These are phyloP conservation scores for Corythornis cristatus DNA, from an alignment of 2,113 vertebrate species.

Conservation along the genomic window DNA sequence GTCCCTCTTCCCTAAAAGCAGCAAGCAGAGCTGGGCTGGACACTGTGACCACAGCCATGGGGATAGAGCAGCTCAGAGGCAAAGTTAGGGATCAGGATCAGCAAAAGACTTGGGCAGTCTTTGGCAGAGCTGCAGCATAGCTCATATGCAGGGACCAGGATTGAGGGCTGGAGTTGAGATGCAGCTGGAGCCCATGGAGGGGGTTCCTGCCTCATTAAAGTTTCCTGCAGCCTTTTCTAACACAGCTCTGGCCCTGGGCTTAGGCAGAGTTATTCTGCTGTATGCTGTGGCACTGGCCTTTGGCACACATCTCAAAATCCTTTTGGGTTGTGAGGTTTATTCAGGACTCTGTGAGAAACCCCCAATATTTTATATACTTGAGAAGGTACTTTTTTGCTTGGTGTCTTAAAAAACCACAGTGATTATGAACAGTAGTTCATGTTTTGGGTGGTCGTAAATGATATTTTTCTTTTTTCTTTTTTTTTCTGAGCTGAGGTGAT, in stretches of 20 bases:
- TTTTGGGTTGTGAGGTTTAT: background rate
- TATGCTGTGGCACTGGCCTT: background rate
- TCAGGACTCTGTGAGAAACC: background rate
- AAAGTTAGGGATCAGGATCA: background rate
- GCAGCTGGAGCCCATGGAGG: accelerated
- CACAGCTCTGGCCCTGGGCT: background rate
- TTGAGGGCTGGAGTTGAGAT: background rate
- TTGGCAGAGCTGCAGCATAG: background rate
- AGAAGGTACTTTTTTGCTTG: background rate
- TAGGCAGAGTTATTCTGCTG: accelerated
- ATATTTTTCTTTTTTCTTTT: background rate
- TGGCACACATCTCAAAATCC: background rate
- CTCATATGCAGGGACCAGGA: accelerated
- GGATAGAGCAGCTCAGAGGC: accelerated
- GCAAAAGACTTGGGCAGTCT: background rate
- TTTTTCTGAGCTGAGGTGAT: background rate
- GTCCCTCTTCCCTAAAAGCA: background rate
- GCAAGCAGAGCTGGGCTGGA: accelerated
- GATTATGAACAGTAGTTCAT: background rate
- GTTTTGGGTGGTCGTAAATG: accelerated
- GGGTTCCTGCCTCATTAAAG: accelerated
- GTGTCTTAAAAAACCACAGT: background rate
- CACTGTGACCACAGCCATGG: no score
- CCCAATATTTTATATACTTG: background rate
- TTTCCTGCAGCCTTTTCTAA: background rate